These are phyloP conservation scores for Tinea trinotella DNA, from an alignment of 2,888 invertebrate species.

Conservation along the genomic window DNA sequence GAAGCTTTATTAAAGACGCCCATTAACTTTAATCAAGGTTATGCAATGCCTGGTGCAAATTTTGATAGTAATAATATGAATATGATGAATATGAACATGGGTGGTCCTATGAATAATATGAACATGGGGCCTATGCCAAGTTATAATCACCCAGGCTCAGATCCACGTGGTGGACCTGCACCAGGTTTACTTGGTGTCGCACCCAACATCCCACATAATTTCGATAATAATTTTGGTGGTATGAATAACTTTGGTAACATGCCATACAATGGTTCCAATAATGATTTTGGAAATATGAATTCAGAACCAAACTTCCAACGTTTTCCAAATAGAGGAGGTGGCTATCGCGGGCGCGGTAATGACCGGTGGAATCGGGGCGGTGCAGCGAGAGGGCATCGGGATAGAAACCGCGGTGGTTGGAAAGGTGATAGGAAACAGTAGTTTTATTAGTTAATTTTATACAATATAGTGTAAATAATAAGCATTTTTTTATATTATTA, in stretches of 20 bases:
- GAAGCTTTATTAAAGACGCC: conserved; percentile 61
- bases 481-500: neutral
- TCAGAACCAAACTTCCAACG: conserved; percentile 55
- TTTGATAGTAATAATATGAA: conserved; percentile 52
- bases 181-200: conserved; percentile 74
- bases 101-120: conserved; percentile 44
- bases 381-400: conserved; percentile 58
- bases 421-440: conserved; percentile 40
- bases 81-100: conserved; percentile 54
- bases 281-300: conserved; percentile 59
- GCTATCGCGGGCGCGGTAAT: conserved; percentile 56
- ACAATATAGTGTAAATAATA: conserved; percentile 10
- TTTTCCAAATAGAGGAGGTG: conserved; percentile 51
- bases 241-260: conserved; percentile 58
- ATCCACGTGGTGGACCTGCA: conserved; percentile 60
- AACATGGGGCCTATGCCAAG: conserved; percentile 55
- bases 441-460: neutral
- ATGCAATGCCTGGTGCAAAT: conserved; percentile 32
- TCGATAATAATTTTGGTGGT: conserved; percentile 50
- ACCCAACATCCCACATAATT: conserved; percentile 67
- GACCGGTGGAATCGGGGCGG: conserved; percentile 63
- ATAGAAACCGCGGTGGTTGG: conserved; percentile 66
- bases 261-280: conserved; percentile 57
- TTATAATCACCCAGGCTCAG: conserved; percentile 55
- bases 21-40: conserved; percentile 47